phyloP scores from a whole-genome alignment of 2,797 vertebrate species.

The Chromobotia macracanthus region DNA sequence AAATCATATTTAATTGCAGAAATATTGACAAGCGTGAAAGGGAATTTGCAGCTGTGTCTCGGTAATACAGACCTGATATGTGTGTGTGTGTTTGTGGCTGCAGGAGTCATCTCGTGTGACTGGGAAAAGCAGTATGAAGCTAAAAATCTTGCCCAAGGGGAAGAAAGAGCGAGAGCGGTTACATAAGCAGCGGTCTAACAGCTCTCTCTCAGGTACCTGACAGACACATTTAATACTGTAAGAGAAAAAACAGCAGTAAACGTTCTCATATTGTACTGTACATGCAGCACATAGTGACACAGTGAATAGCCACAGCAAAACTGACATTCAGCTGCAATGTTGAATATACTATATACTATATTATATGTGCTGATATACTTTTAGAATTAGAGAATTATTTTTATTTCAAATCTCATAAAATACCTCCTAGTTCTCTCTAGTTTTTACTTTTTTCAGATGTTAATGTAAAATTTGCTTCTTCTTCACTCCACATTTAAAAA shows the following conservation, averaged over 20 bases:
- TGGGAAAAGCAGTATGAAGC: slow-evolving; percentile 84
- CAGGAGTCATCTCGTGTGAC: slow-evolving; percentile 78
- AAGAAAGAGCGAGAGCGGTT: slow-evolving; percentile 86
- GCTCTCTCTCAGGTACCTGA: slow-evolving; percentile 80
- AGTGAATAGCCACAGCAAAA: no score
- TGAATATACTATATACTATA: no score
- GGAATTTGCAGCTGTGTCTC: not conserved
- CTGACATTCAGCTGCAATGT: no score
- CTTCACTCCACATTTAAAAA: no score
- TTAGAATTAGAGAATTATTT: no score
- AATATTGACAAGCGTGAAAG: not conserved
- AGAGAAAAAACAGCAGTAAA: not conserved
- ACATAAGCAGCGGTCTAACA: slow-evolving; percentile 87
- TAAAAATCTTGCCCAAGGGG: slow-evolving; percentile 88
- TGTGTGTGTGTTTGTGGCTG: not conserved
- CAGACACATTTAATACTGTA: not conserved
- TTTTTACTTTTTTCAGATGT: no score
- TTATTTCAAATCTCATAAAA: no score
- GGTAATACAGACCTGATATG: not conserved
- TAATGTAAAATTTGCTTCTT: no score
- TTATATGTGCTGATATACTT: no score
- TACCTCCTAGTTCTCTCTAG: no score
- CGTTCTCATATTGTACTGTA: not conserved
- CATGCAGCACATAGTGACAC: no score
- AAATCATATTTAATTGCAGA: not conserved